Base-by-base conservation (phyloP, 2,888 invertebrate species). In the Drosophila melanosoma region DNA sequence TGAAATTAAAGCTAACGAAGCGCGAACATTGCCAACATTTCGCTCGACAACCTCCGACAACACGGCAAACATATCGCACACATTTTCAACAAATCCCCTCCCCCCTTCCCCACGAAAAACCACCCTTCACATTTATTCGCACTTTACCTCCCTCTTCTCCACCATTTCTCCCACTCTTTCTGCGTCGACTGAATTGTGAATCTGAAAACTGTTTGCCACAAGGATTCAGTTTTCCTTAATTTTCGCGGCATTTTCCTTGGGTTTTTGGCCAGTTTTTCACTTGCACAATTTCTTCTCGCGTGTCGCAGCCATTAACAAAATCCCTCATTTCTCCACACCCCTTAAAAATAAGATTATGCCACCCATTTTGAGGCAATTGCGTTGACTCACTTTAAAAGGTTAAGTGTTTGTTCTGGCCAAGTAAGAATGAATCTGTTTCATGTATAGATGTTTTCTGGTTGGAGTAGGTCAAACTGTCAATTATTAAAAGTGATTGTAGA, bases 1-100 rank as follows among this genome's bases (percentile, higher is more conserved):
- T 74, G 79, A 87, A 90, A 90, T 90, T 85, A 89, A 87, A 89
- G 84, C 83, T 91, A 91, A 91, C 91, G 91, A 91, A 91, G 91
- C 91, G 88, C 83, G 84, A 91, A 91, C 85, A 90, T 89, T 85
- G 80, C 86, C 81, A 82, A 85, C 82, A 79, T 78, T 82, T 82
- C 74, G 82, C 76, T 80, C 64, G 76, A 79, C 64, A 74, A 63
- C 56, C 77, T 60, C 62, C 67, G 64, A 63, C 64, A 82, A 71
- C 74, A 82, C 68, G 23, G 64, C 79, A 82, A 79, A 79, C 79
- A 79, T 82, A 70, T 74, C 59, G 58, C 61, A 66, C 49, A 69
- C 81, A 69, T 49, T 61, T 71, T 52, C 48, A 58, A 51, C 74
- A 62, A 59, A 56, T 57, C 12, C 17, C 15, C 33, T 15, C 7